Conservation (phyloP, 2,113 vertebrate species). For the Chascanopsetta lugubris region DNA sequence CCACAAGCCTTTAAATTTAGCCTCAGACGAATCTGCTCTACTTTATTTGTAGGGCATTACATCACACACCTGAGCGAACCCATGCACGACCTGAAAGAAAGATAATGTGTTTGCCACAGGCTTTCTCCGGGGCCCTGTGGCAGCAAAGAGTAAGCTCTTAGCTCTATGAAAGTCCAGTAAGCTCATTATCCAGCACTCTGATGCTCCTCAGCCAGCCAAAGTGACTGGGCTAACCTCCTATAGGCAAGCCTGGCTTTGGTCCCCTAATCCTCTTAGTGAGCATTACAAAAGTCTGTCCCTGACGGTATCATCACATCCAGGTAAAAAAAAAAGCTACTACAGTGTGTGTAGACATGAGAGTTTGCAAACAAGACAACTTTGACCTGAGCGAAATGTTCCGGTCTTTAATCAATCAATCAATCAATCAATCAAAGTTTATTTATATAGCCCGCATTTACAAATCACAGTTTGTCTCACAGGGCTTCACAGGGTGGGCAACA, state of each 20-base stretch:
- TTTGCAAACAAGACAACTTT: conserved; percentile 45
- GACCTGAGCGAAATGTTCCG: neutral
- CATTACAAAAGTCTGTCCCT: conserved; percentile 82
- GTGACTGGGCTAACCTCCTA: conserved; percentile 71
- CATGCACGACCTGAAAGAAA: conserved; percentile 11
- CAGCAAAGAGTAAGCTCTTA: conserved; percentile 69
- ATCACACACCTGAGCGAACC: neutral
- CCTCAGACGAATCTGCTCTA: neutral
- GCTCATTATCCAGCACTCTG: conserved; percentile 76
- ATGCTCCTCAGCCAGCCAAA: conserved; percentile 68
- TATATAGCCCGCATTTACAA: too few relatives aligned
- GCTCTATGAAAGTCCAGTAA: conserved; percentile 72
- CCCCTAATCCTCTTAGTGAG: conserved; percentile 80
- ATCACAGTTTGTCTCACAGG: too few relatives aligned
- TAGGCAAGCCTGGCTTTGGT: conserved; percentile 75
- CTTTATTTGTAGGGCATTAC: neutral
- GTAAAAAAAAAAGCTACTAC: conserved; percentile 53
- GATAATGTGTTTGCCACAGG: conserved; percentile 1
- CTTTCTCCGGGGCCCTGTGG: conserved; percentile 38
- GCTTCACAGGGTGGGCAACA: too few relatives aligned
- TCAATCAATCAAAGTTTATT: too few relatives aligned
- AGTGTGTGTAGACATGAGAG: conserved; percentile 42
- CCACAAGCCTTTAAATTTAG: neutral
- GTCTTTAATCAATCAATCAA: too few relatives aligned
- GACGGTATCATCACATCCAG: conserved; percentile 70